Conservation (phyloP, 1,140 invertebrate genomes). For the Thrips palmi region DNA sequence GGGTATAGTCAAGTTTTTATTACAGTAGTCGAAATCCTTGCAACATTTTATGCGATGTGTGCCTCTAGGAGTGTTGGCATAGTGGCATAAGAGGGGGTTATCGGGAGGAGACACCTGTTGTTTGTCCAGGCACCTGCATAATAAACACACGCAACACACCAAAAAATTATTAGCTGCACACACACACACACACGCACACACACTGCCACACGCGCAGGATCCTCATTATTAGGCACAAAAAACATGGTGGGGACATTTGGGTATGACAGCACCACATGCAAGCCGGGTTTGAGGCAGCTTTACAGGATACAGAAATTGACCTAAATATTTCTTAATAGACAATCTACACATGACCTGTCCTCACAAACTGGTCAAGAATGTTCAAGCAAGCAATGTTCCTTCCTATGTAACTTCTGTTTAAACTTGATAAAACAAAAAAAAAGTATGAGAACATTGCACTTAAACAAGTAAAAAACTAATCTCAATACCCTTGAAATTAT, state of each 20-base stretch:
- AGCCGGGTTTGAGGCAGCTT: neutral
- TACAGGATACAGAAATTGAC: neutral
- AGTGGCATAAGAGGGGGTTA: constrained; percentile 38
- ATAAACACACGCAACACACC: constrained; percentile 14
- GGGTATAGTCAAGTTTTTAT: constrained; percentile 26
- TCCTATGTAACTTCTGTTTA: no score
- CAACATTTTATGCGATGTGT: constrained; percentile 35
- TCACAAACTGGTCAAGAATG: no score
- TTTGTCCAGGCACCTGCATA: constrained; percentile 34
- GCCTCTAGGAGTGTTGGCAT: constrained; percentile 28
- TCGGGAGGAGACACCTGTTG: constrained; percentile 31
- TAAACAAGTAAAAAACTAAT: no score
- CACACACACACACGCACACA: neutral
- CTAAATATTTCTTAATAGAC: neutral
- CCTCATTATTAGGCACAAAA: neutral
- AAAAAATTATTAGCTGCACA: constrained; percentile 7
- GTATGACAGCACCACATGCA: neutral
- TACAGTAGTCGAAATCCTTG: constrained; percentile 39
- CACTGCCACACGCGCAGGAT: neutral
- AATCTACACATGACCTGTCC: no score
- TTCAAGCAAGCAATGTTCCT: no score
- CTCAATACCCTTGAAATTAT: no score
- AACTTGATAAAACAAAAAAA: no score
- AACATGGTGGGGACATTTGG: neutral
- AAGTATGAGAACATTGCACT: no score